phyloP scores from a whole-genome alignment of 92 coral and sea anemone species.

The Phenganax stokvisi region DNA sequence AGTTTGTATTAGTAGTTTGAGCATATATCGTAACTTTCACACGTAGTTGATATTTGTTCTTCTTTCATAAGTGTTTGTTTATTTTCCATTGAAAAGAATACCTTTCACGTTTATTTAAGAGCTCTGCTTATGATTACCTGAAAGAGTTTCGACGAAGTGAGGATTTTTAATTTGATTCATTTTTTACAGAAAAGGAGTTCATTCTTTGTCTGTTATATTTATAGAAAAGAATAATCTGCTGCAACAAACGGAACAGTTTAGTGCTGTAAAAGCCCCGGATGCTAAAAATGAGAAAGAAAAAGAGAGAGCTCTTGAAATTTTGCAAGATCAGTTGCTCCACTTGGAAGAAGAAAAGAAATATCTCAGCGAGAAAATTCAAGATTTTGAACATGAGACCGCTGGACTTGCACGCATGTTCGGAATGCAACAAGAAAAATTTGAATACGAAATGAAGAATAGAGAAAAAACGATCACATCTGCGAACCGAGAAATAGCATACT shows the following conservation, averaged over 20 bases:
- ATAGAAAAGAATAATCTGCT: neutral
- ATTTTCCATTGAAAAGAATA: too few species aligned
- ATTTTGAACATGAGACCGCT: constrained; percentile 23
- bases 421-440: constrained; percentile 33
- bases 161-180: too few species aligned
- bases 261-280: neutral
- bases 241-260: neutral
- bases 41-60: too few species aligned
- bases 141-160: too few species aligned
- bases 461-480: neutral
- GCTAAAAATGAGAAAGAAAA: neutral
- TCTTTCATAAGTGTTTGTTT: too few species aligned
- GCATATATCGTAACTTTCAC: too few species aligned
- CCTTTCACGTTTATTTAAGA: too few species aligned
- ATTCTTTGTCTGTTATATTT: neutral
- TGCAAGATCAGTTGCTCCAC: constrained; percentile 14
- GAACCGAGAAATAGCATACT: constrained; percentile 5
- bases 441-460: constrained; percentile 10
- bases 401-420: constrained; percentile 23
- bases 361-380: constrained; percentile 6
- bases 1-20: too few species aligned
- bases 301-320: neutral
- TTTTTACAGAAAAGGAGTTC: neutral
- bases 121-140: too few species aligned
- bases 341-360: constrained; percentile 27